Percentiles rank a stretch among this genome's conserved stretches.
Conservation (phyloP, 2,888 invertebrate species). For the Ochropacha duplaris region DNA sequence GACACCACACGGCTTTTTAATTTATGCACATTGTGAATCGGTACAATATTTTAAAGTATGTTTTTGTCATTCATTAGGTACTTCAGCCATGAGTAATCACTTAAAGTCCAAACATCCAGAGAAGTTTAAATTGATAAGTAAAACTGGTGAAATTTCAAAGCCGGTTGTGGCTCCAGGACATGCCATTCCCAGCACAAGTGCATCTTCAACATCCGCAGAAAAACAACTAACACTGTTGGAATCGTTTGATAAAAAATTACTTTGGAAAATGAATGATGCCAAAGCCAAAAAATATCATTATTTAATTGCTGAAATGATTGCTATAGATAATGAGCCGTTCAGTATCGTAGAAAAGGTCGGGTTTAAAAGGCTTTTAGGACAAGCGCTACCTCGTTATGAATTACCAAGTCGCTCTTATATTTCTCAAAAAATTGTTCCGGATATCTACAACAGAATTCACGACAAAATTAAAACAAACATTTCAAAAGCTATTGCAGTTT, state of each 20-base stretch:
- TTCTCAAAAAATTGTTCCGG: constrained; percentile 20
- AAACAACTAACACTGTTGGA: constrained; percentile 8
- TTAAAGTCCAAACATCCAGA: too few species aligned
- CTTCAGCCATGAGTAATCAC: too few species aligned
- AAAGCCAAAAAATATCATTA: constrained; percentile 37
- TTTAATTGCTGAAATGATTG: constrained; percentile 47
- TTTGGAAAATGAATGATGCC: constrained; percentile 22
- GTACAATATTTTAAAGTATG: too few species aligned
- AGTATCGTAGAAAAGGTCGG: constrained; percentile 35
- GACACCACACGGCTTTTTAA: too few species aligned
- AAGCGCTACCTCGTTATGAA: constrained; percentile 31
- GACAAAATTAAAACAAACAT: constrained; percentile 25
- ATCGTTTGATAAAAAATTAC: constrained; percentile 9
- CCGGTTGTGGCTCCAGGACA: too few species aligned
- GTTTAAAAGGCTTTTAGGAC: constrained; percentile 30
- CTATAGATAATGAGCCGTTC: constrained; percentile 39
- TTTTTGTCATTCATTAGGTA: too few species aligned
- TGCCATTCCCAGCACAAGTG: background rate
- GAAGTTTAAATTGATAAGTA: too few species aligned
- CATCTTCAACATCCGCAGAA: constrained; percentile 2
- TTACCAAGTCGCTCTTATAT: constrained; percentile 28
- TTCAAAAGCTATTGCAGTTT: constrained; percentile 23
- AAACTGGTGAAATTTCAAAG: too few species aligned
- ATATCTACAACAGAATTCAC: constrained; percentile 25
- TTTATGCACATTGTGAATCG: too few species aligned